These are phyloP conservation scores for Diabrotica balteata DNA, from an alignment of 2,888 invertebrate species.

Conservation along the genomic window DNA sequence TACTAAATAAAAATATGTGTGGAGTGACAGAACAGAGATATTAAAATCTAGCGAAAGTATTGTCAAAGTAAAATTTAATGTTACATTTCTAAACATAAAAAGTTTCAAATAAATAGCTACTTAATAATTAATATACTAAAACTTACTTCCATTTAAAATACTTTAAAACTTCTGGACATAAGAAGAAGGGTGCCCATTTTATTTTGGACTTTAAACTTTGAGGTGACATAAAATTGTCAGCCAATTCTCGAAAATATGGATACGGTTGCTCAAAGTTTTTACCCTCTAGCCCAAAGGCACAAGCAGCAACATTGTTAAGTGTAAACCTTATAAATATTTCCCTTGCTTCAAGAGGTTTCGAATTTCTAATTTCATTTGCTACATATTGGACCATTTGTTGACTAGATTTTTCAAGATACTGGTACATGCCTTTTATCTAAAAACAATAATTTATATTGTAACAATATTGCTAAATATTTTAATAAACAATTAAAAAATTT, in stretches of 20 bases:
- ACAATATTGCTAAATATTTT: no score
- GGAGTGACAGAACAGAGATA: no score
- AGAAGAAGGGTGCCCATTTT: constrained; percentile 3
- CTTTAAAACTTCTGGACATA: constrained; percentile 26
- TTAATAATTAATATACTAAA: no score
- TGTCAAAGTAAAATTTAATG: no score
- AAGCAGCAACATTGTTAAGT: constrained; percentile 59
- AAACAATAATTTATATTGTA: constrained; percentile 22
- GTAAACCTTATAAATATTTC: constrained; percentile 50
- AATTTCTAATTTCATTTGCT: constrained; percentile 50
- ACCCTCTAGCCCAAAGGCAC: constrained; percentile 60
- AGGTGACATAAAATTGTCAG: constrained; percentile 37
- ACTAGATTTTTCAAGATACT: constrained; percentile 60
- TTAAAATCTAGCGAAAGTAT: no score
- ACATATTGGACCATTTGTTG: constrained; percentile 58
- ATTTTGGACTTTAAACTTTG: constrained; percentile 12
- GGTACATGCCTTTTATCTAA: constrained; percentile 62
- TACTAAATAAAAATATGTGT: no score
- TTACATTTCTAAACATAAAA: no score
- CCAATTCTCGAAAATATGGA: constrained; percentile 46
- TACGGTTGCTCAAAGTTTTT: constrained; percentile 53
- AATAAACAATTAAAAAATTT: no score
- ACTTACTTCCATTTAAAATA: constrained; percentile 29
- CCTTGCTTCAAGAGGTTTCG: constrained; percentile 55
- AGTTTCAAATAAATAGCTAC: no score